phyloP scores from a whole-genome alignment of 2,888 invertebrate species.

The Cyrtodaria siliqua region DNA sequence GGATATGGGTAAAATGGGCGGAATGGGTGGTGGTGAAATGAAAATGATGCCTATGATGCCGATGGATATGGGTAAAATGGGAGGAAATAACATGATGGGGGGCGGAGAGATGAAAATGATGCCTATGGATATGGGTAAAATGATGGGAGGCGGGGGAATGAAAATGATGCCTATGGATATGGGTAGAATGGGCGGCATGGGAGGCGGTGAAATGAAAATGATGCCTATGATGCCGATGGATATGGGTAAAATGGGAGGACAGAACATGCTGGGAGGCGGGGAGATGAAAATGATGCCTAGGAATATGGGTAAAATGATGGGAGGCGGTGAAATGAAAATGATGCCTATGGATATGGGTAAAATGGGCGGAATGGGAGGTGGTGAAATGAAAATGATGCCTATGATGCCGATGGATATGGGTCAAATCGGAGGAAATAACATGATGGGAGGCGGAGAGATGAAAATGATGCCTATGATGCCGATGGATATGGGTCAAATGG shows the following conservation, averaged over 20 bases:
- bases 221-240: not conserved
- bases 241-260: not conserved
- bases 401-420: no score
- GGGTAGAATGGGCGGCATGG: no score
- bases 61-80: constrained; percentile 1
- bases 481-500: constrained; percentile 4
- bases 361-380: no score
- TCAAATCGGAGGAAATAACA: not conserved
- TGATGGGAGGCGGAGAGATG: no score
- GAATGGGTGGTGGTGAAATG: no score
- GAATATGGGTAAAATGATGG: not conserved
- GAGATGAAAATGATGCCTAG: constrained; percentile 2
- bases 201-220: not conserved
- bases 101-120: no score
- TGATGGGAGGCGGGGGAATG: constrained; percentile 7
- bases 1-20: constrained; percentile 4
- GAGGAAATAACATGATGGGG: no score
- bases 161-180: constrained; percentile 5
- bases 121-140: no score
- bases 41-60: no score
- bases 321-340: no score
- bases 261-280: not conserved
- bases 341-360: no score
- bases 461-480: not conserved
- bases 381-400: no score